Percentiles rank a stretch among this genome's conserved stretches.
Conservation (phyloP, 2,113 vertebrate species). For the Crotophaga sulcirostris region DNA sequence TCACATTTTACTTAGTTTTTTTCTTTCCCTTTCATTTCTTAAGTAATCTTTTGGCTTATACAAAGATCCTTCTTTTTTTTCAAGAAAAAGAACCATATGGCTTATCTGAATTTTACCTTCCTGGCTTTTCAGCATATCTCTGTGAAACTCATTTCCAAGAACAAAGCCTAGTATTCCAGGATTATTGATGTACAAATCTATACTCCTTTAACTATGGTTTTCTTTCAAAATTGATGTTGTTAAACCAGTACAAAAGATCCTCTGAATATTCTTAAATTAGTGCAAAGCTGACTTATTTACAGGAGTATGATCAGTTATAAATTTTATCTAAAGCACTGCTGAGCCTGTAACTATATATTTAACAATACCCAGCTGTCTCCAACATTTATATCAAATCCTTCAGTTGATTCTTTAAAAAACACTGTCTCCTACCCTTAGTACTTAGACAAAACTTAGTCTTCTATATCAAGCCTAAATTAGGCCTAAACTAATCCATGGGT, state of each 20-base stretch:
- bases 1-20: neutral
- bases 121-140: neutral
- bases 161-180: neutral
- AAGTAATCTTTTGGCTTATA: neutral
- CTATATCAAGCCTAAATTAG: neutral
- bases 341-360: neutral
- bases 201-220: neutral
- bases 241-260: neutral
- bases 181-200: neutral
- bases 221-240: neutral
- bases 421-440: neutral
- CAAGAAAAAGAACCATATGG: neutral
- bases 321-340: neutral
- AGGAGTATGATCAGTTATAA: neutral
- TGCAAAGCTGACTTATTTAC: neutral
- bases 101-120: neutral
- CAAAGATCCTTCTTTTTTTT: neutral
- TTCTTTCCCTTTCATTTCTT: neutral
- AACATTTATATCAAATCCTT: neutral
- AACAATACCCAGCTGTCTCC: neutral
- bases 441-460: neutral
- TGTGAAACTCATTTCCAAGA: neutral
- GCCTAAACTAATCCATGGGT: neutral
- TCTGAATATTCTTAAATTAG: neutral
- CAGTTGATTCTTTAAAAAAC: neutral